Evolutionary conservation across 2,888 invertebrate species (phyloP).

Genomic region (Agonopterix alstromeriana): DNA sequence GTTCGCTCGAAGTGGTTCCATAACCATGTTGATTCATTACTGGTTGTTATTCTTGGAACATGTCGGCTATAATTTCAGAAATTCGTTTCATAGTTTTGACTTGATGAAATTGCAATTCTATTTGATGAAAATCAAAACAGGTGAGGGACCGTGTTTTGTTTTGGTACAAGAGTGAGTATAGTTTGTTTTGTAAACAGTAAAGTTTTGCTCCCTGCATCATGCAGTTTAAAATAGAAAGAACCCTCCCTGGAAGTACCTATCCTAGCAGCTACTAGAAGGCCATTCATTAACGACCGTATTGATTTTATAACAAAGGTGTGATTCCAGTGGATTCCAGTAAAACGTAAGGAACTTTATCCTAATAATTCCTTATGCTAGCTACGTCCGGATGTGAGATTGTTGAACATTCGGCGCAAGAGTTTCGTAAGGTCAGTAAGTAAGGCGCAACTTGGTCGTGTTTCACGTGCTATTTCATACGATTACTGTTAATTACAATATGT

Average conservation of each 20-base stretch:
- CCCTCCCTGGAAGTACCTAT: too few species aligned
- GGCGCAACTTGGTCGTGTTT: constrained; percentile 29
- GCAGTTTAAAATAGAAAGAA: too few species aligned
- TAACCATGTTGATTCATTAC: background rate
- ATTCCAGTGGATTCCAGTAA: too few species aligned
- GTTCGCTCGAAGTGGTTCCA: constrained; percentile 6
- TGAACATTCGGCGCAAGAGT: constrained; percentile 3
- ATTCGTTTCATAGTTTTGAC: constrained; percentile 5
- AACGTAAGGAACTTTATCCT: too few species aligned
- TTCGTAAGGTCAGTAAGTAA: constrained; percentile 4
- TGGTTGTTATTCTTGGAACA: background rate
- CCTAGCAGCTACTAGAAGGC: too few species aligned
- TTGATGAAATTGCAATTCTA: constrained; percentile 1
- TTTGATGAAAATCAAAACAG: background rate
- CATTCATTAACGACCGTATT: too few species aligned
- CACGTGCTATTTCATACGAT: constrained; percentile 32
- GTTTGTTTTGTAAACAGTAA: constrained; percentile 5
- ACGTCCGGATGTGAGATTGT: too few species aligned
- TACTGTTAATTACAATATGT: constrained; percentile 22
- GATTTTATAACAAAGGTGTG: too few species aligned
- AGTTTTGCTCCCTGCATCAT: too few species aligned
- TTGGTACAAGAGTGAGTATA: too few species aligned
- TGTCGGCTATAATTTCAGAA: constrained; percentile 1
- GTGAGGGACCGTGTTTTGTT: too few species aligned
- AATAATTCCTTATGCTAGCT: too few species aligned